Conservation (phyloP, 2,888 invertebrate species). For the Phorcus lineatus region DNA sequence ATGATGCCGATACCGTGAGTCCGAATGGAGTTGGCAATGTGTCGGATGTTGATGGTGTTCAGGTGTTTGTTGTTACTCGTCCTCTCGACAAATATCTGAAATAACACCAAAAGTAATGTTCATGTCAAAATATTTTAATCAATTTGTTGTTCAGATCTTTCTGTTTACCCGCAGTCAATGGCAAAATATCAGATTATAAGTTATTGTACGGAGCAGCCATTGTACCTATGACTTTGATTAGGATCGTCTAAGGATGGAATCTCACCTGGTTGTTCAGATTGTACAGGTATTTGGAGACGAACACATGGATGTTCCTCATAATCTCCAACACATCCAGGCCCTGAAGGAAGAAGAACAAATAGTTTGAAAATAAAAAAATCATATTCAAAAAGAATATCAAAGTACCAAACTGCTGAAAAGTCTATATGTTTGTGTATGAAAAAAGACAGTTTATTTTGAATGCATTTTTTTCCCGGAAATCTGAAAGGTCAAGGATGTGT, state of each 20-base stretch:
- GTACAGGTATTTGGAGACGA: constrained; percentile 94
- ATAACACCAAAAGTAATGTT: constrained; percentile 31
- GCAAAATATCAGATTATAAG: no score
- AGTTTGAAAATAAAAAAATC: no score
- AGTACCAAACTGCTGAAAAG: no score
- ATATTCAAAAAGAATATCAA: no score
- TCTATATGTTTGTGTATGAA: no score
- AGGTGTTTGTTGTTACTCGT: constrained; percentile 93
- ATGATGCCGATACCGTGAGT: constrained; percentile 98
- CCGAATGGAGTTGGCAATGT: constrained; percentile 96
- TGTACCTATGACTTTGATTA: no score
- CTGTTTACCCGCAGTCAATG: no score
- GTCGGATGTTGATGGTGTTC: constrained; percentile 94
- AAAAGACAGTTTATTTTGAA: no score
- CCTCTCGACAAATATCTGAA: constrained; percentile 90
- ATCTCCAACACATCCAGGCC: constrained; percentile 97
- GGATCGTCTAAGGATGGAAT: neutral
- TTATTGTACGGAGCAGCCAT: no score
- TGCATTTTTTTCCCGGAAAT: no score
- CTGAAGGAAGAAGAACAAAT: constrained; percentile 68
- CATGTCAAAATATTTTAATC: neutral
- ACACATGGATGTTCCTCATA: constrained; percentile 95
- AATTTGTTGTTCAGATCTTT: no score
- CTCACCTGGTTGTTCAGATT: constrained; percentile 92
- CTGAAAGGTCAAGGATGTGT: no score